phyloP scores from a whole-genome alignment of 2,888 invertebrate species.

The Chalcosyrphus nemorum region DNA sequence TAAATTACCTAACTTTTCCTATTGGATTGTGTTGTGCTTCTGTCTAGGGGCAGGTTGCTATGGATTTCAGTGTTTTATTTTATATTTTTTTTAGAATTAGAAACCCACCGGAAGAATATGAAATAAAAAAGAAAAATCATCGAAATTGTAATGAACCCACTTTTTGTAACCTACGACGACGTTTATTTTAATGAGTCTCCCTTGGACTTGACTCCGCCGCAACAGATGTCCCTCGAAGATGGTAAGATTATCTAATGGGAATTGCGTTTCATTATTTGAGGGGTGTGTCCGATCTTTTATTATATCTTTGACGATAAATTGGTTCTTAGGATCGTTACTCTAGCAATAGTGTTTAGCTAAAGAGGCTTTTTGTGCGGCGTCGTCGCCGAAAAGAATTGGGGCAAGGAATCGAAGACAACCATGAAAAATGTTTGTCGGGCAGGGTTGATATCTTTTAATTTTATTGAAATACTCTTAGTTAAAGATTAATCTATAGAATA shows the following conservation, averaged over 20 bases:
- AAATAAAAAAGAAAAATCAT: background rate
- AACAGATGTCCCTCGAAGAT: background rate
- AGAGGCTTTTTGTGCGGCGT: background rate
- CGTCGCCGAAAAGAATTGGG: no score
- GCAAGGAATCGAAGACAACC: no score
- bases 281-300: background rate
- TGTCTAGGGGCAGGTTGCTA: constrained; percentile 5
- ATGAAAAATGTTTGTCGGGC: no score
- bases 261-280: background rate
- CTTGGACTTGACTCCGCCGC: background rate
- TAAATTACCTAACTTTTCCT: constrained; percentile 38
- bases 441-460: no score
- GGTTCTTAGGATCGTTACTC: background rate
- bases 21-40: constrained; percentile 22
- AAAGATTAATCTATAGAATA: no score
- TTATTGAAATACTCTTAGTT: no score
- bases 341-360: background rate
- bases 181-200: constrained; percentile 4
- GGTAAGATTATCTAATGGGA: background rate
- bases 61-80: no score
- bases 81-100: background rate
- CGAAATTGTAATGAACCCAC: constrained; percentile 30
- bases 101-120: background rate
- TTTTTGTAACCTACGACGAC: constrained; percentile 19
- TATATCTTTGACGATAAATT: background rate